Evolutionary conservation across 2,888 invertebrate genomes (phyloP).

Genomic region (Drosophila nigricruria): DNA sequence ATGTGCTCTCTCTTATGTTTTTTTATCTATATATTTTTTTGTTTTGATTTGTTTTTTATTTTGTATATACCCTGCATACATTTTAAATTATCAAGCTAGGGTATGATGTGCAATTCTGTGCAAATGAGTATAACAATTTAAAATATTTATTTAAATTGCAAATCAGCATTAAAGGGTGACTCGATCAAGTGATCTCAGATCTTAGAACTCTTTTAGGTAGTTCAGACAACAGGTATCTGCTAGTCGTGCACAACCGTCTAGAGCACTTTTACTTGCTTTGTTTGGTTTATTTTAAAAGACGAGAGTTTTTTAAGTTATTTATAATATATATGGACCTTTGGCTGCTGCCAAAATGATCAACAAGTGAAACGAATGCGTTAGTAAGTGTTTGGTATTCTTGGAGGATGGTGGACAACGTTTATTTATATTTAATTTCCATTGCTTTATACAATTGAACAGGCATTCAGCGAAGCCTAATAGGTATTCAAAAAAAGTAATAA

Average conservation of each 20-base stretch:
- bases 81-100: background rate
- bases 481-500: slow-evolving; percentile 7
- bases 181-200: background rate
- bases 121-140: background rate
- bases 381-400: slow-evolving; percentile 41
- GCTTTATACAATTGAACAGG: slow-evolving; percentile 13
- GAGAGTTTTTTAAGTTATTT: slow-evolving; percentile 41
- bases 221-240: background rate
- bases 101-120: background rate
- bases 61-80: background rate
- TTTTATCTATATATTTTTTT: slow-evolving; percentile 5
- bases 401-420: slow-evolving; percentile 42
- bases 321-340: slow-evolving; percentile 35
- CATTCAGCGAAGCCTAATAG: slow-evolving; percentile 11
- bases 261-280: background rate
- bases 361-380: slow-evolving; percentile 34
- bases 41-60: slow-evolving; percentile 6
- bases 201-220: background rate
- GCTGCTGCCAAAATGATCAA: slow-evolving; percentile 39
- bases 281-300: slow-evolving; percentile 41
- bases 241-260: background rate
- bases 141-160: too few species aligned
- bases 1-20: slow-evolving; percentile 22
- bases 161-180: background rate
- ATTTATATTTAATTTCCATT: slow-evolving; percentile 24